These are phyloP conservation scores for Allobates femoralis DNA, from an alignment of 2,797 vertebrate genomes.

Conservation along the genomic window DNA sequence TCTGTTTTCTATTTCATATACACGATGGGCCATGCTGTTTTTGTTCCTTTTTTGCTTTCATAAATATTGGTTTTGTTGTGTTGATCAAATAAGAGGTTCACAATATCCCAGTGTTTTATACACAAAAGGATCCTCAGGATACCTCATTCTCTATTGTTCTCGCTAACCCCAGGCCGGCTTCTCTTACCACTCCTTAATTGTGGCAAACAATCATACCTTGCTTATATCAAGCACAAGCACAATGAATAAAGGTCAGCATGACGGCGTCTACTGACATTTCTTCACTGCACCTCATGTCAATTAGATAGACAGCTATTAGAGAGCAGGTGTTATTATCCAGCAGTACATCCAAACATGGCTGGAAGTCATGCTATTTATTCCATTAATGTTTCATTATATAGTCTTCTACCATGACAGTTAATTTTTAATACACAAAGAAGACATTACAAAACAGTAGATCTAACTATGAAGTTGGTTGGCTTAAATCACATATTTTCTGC, in stretches of 20 bases:
- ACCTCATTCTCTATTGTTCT: conserved; percentile 33
- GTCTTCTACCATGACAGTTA: not conserved
- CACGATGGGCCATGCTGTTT: not conserved
- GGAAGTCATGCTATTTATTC: not conserved
- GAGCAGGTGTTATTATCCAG: not conserved
- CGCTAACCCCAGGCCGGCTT: conserved; percentile 1
- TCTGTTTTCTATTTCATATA: not conserved
- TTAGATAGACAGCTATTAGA: conserved; percentile 23
- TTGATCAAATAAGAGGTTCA: conserved; percentile 21
- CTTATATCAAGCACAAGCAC: conserved; percentile 10
- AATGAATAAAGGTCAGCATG: conserved; percentile 34
- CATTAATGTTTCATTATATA: not conserved
- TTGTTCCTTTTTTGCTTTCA: not conserved
- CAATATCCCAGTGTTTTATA: conserved; percentile 11
- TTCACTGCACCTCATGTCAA: conserved; percentile 13
- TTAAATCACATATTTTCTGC: not conserved
- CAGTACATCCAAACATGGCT: not conserved
- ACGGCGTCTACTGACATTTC: conserved; percentile 10
- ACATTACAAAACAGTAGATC: not conserved
- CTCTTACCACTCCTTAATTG: conserved; percentile 23
- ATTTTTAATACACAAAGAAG: not conserved
- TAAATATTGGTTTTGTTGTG: not conserved
- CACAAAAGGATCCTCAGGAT: conserved; percentile 4
- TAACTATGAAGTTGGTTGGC: not conserved
- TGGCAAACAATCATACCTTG: conserved; percentile 19